A percentile compares a stretch with the other conserved stretches of the same genome.
These are phyloP conservation scores for Passer domesticus DNA, from an alignment of 2,113 vertebrate genomes.

Conservation along the genomic window DNA sequence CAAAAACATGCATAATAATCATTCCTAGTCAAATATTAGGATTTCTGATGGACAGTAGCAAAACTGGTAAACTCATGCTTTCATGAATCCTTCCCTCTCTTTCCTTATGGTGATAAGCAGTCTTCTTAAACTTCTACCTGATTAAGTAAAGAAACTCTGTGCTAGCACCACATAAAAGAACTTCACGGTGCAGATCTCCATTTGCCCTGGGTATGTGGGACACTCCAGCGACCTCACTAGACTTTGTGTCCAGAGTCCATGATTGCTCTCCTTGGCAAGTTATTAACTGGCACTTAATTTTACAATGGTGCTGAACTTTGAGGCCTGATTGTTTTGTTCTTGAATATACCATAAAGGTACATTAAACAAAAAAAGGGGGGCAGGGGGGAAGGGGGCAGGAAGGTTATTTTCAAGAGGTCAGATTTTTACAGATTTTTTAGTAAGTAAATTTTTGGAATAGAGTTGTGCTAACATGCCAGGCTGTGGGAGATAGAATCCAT, in stretches of 20 bases:
- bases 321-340: not conserved
- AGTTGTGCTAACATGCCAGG: not conserved
- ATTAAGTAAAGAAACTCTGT: not conserved
- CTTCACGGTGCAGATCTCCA: not conserved
- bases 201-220: not conserved
- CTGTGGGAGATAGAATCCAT: not conserved
- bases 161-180: not conserved
- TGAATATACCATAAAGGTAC: not conserved
- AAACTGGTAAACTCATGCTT: not conserved
- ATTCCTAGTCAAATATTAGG: not conserved
- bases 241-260: not conserved
- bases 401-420: not conserved
- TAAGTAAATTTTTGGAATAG: not conserved
- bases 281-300: not conserved
- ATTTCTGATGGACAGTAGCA: not conserved
- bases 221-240: not conserved
- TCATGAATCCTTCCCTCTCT: not conserved
- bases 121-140: not conserved
- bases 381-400: fast-evolving
- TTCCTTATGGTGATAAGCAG: not conserved
- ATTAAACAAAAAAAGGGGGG: fast-evolving
- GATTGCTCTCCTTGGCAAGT: not conserved
- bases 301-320: not conserved
- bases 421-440: not conserved
- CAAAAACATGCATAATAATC: not conserved